Evolutionary conservation across 2,888 invertebrate species (phyloP).

Genomic region (Stenurella melanura): DNA sequence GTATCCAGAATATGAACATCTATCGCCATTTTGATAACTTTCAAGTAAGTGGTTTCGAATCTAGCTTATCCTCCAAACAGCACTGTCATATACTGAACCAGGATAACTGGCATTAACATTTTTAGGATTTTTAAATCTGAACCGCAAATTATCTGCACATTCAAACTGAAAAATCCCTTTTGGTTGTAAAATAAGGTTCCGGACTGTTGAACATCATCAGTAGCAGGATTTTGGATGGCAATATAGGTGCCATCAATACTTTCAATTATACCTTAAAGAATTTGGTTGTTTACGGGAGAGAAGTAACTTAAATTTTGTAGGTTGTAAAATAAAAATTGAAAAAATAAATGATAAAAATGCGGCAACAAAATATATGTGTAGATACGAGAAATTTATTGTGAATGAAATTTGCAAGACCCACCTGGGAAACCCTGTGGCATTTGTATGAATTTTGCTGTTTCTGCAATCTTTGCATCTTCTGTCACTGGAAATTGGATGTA

Average conservation of each 20-base stretch:
- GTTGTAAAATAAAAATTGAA: no score
- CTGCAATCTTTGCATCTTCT: no score
- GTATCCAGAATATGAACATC: not conserved
- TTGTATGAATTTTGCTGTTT: no score
- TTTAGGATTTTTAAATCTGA: constrained; percentile 21
- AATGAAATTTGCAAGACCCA: no score
- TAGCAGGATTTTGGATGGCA: not conserved
- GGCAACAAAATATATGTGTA: no score
- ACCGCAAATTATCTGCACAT: constrained; percentile 31
- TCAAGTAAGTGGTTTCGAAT: not conserved
- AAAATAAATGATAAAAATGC: no score
- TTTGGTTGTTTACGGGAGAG: not conserved
- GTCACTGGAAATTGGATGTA: no score
- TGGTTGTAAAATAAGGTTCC: not conserved
- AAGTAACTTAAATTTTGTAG: not conserved
- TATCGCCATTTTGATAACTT: not conserved
- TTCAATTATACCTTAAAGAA: not conserved
- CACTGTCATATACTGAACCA: constrained; percentile 27
- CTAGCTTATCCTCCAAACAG: constrained; percentile 16
- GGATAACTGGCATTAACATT: constrained; percentile 27
- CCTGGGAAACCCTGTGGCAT: no score
- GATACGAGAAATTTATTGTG: no score
- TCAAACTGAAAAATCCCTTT: constrained; percentile 13
- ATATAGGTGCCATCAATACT: not conserved
- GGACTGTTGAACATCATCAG: not conserved